Evolutionary conservation across 2,113 vertebrate genomes (phyloP), one percentile per base, ranked within the genome.

Genomic region (Saimiri boliviensis): DNA sequence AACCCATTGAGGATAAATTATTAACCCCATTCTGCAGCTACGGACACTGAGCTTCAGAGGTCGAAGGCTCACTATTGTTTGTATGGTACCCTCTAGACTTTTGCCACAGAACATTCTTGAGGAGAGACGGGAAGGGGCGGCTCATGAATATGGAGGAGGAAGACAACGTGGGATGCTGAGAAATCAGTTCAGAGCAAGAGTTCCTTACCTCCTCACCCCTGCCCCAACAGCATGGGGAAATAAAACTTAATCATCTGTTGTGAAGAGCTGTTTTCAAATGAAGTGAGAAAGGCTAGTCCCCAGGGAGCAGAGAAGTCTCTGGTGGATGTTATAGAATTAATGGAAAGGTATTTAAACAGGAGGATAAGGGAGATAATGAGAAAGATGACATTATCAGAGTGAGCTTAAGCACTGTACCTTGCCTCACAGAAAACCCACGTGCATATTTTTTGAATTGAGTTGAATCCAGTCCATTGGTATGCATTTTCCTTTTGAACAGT

Each of bases 191-290:
- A 47, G n/a, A 66, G 42, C 35, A 89, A 94, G n/a, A 19, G 74
- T 86, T 95, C 76, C 74, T 88, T 85, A 63, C 54, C 76, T 74
- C 96, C 49, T 93, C 85, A 70, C 66, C 85, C 82, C 87, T 42
- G 54, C 27, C 70, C 93, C 73, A 91, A 79, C 60, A 91, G 66
- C 52, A 81, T 95, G 32, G 19, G 19, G 58, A 25, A 86, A 90
- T 86, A 94, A 96, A 97, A 96, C 66, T 52, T 87, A 94, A 95
- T 94, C 32, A 82, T 81, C 74, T 92, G 74, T 93, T 86, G 23
- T 80, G 74, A 97, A 95, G 92, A 87, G 86, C 94, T 93, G 32
- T 92, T 97, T 96, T 68, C 94, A 86, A 47, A 27, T 96, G 42
- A 89, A 87, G 80, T 94, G 86, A 92, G 86, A 68, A 93, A 96